Percentiles rank a stretch among this genome's conserved stretches.
Conservation (phyloP, 2,888 invertebrate species). For the Leptothorax acervorum region DNA sequence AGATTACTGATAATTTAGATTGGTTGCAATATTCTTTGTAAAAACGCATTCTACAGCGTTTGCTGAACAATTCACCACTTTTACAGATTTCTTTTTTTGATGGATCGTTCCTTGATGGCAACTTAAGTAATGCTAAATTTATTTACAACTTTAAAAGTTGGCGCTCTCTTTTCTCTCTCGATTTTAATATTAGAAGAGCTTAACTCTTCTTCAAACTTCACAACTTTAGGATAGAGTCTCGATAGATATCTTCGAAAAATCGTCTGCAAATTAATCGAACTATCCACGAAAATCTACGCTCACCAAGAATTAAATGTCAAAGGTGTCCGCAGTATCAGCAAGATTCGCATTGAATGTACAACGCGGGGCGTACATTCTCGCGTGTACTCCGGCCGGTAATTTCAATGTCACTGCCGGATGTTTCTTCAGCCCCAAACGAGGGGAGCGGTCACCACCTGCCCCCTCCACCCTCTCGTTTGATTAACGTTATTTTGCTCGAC, state of each 20-base stretch:
- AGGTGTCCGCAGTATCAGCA: not conserved
- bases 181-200: not conserved
- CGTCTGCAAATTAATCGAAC: not conserved
- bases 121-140: constrained; percentile 15
- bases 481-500: constrained; percentile 61
- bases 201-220: not conserved
- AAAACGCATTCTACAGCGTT: not conserved
- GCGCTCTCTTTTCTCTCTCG: not conserved
- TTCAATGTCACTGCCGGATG: constrained; percentile 64
- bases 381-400: constrained; percentile 47
- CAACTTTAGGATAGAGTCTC: not conserved
- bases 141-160: not conserved
- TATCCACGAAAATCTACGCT: not conserved
- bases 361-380: not conserved
- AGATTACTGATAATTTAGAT: not conserved
- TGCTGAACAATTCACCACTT: not conserved
- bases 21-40: not conserved
- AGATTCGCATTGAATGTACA: not conserved
- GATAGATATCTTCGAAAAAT: not conserved
- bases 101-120: not conserved
- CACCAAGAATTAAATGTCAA: not conserved
- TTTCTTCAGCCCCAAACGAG: constrained; percentile 50
- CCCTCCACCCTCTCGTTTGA: constrained; percentile 48
- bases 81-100: not conserved
- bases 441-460: constrained; percentile 45